Evolutionary conservation across 2,888 invertebrate genomes (phyloP).

Genomic region (Hesperia comma): DNA sequence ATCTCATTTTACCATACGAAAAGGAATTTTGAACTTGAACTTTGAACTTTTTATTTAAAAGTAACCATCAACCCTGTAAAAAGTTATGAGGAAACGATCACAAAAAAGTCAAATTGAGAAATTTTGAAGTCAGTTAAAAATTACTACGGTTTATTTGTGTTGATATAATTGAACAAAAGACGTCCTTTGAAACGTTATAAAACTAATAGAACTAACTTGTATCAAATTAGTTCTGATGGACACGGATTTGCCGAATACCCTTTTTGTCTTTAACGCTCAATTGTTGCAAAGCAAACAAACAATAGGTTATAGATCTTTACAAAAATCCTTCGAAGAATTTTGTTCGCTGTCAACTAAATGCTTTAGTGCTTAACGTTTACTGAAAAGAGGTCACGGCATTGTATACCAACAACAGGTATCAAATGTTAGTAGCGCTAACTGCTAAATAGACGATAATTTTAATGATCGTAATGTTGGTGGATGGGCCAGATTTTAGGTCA

Average conservation of each 20-base stretch:
- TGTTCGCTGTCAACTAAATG: constrained; percentile 7
- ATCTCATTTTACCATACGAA: no score
- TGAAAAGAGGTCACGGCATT: constrained; percentile 42
- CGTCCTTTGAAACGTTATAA: background rate
- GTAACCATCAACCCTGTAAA: no score
- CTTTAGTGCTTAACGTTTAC: constrained; percentile 38
- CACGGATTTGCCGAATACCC: background rate
- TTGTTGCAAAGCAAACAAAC: constrained; percentile 30
- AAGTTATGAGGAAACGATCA: no score
- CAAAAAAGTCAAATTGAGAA: no score
- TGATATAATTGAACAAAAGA: no score
- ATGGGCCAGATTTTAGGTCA: background rate
- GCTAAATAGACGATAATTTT: constrained; percentile 42
- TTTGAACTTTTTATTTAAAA: no score
- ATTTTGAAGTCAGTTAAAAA: no score
- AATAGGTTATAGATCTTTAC: constrained; percentile 36
- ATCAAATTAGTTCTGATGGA: constrained; percentile 1
- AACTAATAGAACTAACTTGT: background rate
- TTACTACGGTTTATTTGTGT: no score
- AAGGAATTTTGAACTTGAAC: no score
- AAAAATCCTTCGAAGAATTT: constrained; percentile 33
- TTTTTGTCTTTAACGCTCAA: constrained; percentile 12
- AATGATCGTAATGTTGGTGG: constrained; percentile 9
- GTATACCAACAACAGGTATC: constrained; percentile 13
- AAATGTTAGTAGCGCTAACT: constrained; percentile 38